phyloP scores from a whole-genome alignment of 1,140 invertebrate genomes.

The Drosophila kikkawai region DNA sequence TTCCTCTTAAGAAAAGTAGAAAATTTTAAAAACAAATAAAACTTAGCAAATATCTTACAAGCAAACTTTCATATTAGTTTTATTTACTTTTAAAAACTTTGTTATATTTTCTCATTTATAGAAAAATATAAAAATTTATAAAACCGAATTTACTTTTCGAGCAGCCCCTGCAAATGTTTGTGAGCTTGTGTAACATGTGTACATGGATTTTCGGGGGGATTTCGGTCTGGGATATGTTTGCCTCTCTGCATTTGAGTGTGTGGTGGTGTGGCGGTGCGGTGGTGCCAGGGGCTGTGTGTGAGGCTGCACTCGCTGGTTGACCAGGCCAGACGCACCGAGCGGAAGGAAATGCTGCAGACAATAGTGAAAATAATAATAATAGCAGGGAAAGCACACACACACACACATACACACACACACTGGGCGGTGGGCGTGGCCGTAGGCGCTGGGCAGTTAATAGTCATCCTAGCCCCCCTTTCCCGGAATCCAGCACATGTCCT shows the following conservation, averaged over 20 bases:
- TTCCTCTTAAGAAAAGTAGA: not conserved
- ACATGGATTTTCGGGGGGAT: conserved; percentile 47
- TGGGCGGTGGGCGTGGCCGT: conserved; percentile 18
- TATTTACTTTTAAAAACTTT: not conserved
- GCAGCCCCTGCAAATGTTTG: conserved; percentile 15
- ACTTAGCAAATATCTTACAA: not conserved
- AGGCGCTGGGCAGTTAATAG: conserved; percentile 52
- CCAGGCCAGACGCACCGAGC: conserved; percentile 41
- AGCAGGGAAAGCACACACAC: conserved; percentile 18
- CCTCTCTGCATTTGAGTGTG: conserved; percentile 4
- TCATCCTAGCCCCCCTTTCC: not conserved
- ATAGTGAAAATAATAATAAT: conserved; percentile 70
- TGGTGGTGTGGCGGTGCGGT: conserved; percentile 3
- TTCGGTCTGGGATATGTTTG: conserved; percentile 40
- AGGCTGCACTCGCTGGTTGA: conserved; percentile 52
- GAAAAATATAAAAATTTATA: not conserved
- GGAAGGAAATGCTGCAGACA: conserved; percentile 66
- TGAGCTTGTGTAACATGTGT: conserved; percentile 49
- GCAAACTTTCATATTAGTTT: too few relatives aligned
- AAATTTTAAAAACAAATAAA: not conserved
- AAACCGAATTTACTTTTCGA: conserved; percentile 3
- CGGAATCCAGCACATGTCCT: conserved; percentile 18
- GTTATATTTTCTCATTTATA: not conserved
- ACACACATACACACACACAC: not conserved
- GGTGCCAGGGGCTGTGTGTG: not conserved